Percentiles rank a stretch among this genome's conserved stretches.
phyloP scores from a whole-genome alignment of 2,888 invertebrate genomes.

The Hypomecis atomaria region DNA sequence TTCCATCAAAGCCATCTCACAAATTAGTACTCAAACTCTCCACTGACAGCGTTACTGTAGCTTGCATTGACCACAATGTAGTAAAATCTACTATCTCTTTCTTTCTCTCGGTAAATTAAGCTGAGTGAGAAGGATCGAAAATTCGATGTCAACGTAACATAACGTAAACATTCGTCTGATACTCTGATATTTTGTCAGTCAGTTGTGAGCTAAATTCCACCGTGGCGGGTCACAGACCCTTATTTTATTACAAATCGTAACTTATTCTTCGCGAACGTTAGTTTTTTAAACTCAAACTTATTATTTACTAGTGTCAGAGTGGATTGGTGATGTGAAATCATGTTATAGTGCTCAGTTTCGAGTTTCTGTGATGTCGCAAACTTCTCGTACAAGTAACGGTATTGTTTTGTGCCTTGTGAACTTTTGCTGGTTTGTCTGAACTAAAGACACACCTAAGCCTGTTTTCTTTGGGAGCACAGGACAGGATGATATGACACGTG shows the following conservation, averaged over 20 bases:
- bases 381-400: slow-evolving; percentile 45
- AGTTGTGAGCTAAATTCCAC: slow-evolving; percentile 68
- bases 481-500: slow-evolving; percentile 66
- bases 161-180: slow-evolving; percentile 68
- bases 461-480: slow-evolving; percentile 57
- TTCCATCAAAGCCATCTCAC: slow-evolving; percentile 37
- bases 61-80: slow-evolving; percentile 46
- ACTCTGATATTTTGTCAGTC: no score
- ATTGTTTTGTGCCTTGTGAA: slow-evolving; percentile 56
- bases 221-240: slow-evolving; percentile 54
- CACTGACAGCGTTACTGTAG: slow-evolving; percentile 40
- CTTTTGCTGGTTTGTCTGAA: slow-evolving; percentile 61
- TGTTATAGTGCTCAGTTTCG: slow-evolving; percentile 45
- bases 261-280: slow-evolving; percentile 25
- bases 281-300: slow-evolving; percentile 5
- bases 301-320: slow-evolving; percentile 6
- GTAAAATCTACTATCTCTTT: slow-evolving; percentile 48
- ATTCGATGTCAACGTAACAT: slow-evolving; percentile 63
- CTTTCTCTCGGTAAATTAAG: slow-evolving; percentile 15
- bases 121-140: slow-evolving; percentile 51
- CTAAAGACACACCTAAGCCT: slow-evolving; percentile 72
- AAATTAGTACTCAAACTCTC: slow-evolving; percentile 39
- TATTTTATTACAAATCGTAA: slow-evolving; percentile 23
- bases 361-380: slow-evolving; percentile 43
- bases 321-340: slow-evolving; percentile 22